These are phyloP conservation scores for Paralichthys olivaceus DNA, from an alignment of 2,113 vertebrate genomes.

Conservation along the genomic window DNA sequence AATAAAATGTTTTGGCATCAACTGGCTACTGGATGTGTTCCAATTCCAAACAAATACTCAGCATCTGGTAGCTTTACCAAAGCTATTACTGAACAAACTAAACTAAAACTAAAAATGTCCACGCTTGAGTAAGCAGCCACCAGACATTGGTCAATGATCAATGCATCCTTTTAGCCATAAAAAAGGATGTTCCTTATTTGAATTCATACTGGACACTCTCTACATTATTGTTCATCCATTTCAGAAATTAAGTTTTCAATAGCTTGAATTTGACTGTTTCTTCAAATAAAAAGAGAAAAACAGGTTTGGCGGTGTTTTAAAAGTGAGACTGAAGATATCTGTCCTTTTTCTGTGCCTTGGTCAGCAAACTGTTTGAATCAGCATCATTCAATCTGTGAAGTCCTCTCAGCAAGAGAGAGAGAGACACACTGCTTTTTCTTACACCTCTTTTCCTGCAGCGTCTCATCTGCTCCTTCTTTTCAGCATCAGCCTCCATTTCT, in stretches of 20 bases:
- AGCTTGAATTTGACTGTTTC: not conserved
- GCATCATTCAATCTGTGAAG: conserved; percentile 4
- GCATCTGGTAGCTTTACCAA: not conserved
- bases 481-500: conserved; percentile 1
- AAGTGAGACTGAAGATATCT: too few relatives aligned
- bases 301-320: too few relatives aligned
- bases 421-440: not conserved
- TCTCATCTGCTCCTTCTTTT: not conserved
- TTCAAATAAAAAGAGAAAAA: not conserved
- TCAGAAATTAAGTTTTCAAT: too few relatives aligned
- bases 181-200: too few relatives aligned
- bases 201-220: too few relatives aligned
- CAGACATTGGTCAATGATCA: not conserved
- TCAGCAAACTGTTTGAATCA: not conserved
- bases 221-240: too few relatives aligned
- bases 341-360: not conserved
- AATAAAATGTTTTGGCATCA: too few relatives aligned
- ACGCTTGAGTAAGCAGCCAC: too few relatives aligned
- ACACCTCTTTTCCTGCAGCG: not conserved
- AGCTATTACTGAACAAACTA: not conserved
- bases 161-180: not conserved
- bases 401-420: not conserved
- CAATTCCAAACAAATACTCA: too few relatives aligned
- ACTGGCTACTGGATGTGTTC: not conserved
- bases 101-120: too few relatives aligned